phyloP scores from a whole-genome alignment of 2,888 invertebrate species.

The Leptogaster cylindrica region DNA sequence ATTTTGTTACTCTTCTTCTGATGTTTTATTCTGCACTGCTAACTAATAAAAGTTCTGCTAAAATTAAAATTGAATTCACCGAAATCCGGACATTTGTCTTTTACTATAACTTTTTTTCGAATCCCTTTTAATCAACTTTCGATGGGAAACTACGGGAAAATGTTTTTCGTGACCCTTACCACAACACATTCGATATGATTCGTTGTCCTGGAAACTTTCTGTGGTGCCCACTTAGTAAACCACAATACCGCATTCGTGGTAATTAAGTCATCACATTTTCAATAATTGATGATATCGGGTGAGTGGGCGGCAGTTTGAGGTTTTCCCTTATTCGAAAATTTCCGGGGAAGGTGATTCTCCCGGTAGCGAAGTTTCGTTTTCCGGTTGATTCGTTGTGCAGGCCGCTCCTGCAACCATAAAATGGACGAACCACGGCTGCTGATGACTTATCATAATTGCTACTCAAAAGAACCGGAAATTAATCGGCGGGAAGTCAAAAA shows the following conservation, averaged over 20 bases:
- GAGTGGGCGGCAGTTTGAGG: background rate
- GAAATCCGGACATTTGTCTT: too few relatives aligned
- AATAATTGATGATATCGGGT: constrained; percentile 15
- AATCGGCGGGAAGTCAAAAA: background rate
- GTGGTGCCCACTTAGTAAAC: too few relatives aligned
- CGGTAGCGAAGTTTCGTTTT: constrained; percentile 8
- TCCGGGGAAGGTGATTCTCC: background rate
- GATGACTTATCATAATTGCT: constrained; percentile 27
- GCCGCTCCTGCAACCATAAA: background rate
- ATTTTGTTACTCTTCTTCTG: too few relatives aligned
- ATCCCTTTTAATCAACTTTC: too few relatives aligned
- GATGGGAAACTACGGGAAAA: too few relatives aligned
- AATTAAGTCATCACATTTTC: constrained; percentile 17
- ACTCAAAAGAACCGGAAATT: constrained; percentile 21
- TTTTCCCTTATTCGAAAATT: background rate
- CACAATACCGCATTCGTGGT: background rate
- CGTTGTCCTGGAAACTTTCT: too few relatives aligned
- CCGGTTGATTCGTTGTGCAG: constrained; percentile 20
- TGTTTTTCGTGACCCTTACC: too few relatives aligned
- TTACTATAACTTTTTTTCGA: too few relatives aligned
- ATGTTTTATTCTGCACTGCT: too few relatives aligned
- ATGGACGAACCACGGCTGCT: background rate
- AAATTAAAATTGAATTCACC: too few relatives aligned
- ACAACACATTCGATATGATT: too few relatives aligned
- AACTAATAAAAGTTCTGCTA: too few relatives aligned